These are phyloP conservation scores for Sardinella longiceps DNA, from an alignment of 2,797 vertebrate species.

Conservation along the genomic window DNA sequence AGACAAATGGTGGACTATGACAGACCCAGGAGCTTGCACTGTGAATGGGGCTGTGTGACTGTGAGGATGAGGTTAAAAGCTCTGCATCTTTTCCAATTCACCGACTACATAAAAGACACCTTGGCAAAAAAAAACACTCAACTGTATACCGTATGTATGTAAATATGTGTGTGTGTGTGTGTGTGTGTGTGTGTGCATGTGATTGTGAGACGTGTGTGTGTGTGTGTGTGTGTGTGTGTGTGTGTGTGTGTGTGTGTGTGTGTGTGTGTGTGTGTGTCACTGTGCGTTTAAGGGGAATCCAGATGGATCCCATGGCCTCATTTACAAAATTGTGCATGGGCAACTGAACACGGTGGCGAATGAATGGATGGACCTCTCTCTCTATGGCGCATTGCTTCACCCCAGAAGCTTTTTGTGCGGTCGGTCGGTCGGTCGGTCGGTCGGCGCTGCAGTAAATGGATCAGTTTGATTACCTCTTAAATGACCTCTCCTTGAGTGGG, in stretches of 20 bases:
- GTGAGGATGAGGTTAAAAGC: conserved; percentile 47
- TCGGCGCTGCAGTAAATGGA: conserved; percentile 66
- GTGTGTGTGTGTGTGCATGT: background rate
- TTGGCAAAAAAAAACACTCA: conserved; percentile 54
- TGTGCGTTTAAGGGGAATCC: conserved; percentile 33
- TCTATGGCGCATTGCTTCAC: conserved; percentile 39
- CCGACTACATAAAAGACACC: conserved; percentile 51
- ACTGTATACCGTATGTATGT: conserved; percentile 62
- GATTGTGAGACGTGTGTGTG: no score
- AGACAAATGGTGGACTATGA: conserved; percentile 43
- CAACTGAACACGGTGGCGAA: conserved; percentile 47
- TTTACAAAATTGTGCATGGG: conserved; percentile 59
- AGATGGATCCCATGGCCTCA: conserved; percentile 41
- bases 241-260: background rate
- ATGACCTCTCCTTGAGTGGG: conserved; percentile 61
- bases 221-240: background rate
- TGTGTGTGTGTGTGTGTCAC: conserved; percentile 15
- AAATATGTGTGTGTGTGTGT: conserved; percentile 45
- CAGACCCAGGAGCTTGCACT: conserved; percentile 31
- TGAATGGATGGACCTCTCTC: conserved; percentile 38
- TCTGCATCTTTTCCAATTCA: conserved; percentile 38
- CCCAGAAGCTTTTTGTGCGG: conserved; percentile 57
- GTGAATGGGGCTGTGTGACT: conserved; percentile 27
- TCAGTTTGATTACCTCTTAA: conserved; percentile 67
- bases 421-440: no score